Evolutionary conservation across 2,797 vertebrate species (phyloP), one percentile per base, ranked within the genome.

Genomic region (Halcyon smyrnensis): DNA sequence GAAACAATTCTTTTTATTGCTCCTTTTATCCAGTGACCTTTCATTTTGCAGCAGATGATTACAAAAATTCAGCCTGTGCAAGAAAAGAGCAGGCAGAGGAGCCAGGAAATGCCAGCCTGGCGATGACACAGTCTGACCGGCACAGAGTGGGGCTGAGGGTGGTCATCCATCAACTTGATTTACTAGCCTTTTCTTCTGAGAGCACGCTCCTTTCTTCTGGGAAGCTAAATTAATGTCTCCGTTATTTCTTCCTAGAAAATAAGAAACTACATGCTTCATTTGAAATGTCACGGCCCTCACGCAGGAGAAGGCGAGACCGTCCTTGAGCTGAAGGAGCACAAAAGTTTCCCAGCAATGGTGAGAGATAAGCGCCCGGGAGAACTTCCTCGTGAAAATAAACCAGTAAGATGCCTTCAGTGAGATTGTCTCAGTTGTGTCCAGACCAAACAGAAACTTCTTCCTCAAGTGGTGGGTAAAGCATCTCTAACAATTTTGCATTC

Each of bases 181-280:
- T 65, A 90, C 85, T 25, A 23, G 34, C 8, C 34, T 36, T 32
- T 9, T 67, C 76, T 68, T 25, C 60, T 11, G 51, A 30, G 56
- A 83, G 25, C 75, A 32, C 3, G 25, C n/a, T 37, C 62, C 57
- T 63, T 68, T 21, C 80, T 43, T 88, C 88, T 45, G 10, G 64
- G 39, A 60, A 24, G 69, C 92, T 88, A 89, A 93, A 93, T 95
- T 84, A 87, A 95, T 74, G 21, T 30, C 50, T 12, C 87, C 36
- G 19, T 95, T 96, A 70, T 70, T 90, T 62, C 87, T 70, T 51
- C 19, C 63, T 27, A 45, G 81, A 91, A 95, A 96, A 95, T 50
- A 86, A 92, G 92, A 19, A 15, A 39, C 48, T 65, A 14, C 15
- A 2, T 3, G 11, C 57, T 83, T 36, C 57, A 2, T 4, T 65